Evolutionary conservation across 2,797 vertebrate genomes (phyloP), one percentile per base, ranked within the genome.

Genomic region (Diplodus puntazzo): DNA sequence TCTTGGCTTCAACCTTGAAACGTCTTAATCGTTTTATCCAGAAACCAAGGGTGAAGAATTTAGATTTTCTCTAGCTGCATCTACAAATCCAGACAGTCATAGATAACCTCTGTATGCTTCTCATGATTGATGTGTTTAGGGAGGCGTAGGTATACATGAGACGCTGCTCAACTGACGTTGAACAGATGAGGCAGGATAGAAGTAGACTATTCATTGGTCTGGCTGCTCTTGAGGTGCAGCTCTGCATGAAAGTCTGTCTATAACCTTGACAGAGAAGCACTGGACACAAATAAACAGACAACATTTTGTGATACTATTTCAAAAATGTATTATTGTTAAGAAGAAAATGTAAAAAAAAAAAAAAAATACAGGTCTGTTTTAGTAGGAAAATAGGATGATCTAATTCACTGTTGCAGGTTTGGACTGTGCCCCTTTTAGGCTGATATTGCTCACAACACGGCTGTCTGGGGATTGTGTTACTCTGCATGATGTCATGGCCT

Each of bases 111-210:
- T 82, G 48, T 84, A 64, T 69, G 73, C 42, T 68, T 75, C 20
- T 78, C 52, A 58, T 87, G 86, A 88, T 65, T 75, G 66, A 84
- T 88, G 80, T 67, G 73, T 77, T 86, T 63, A 66, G 73, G 34
- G 59, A 80, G 78, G 71, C 68, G 90, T 89, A 69, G 57, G 78
- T 81, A 64, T 65, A 88, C 73, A 82, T 76, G 77, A 87, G 75
- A 88, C 50, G 11, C 74, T 62, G 75, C 79, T 61, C 79, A 75
- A 86, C 78, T 80, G 86, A 89, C 82, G 77, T 39, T 81, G 82
- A 87, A 87, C 83, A 91, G 83, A 88, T 86, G 84, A 89, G 73
- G 64, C 27, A 43, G 67, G 73, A 79, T 18, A 71, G 71, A 85
- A 69, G 66, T 39, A 75, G 80, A 77, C 49, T 76, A 87, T 75